Percentiles rank a stretch among this genome's conserved stretches.
Evolutionary conservation across 2,113 vertebrate species (phyloP).

Genomic region (Dipodomys merriami): DNA sequence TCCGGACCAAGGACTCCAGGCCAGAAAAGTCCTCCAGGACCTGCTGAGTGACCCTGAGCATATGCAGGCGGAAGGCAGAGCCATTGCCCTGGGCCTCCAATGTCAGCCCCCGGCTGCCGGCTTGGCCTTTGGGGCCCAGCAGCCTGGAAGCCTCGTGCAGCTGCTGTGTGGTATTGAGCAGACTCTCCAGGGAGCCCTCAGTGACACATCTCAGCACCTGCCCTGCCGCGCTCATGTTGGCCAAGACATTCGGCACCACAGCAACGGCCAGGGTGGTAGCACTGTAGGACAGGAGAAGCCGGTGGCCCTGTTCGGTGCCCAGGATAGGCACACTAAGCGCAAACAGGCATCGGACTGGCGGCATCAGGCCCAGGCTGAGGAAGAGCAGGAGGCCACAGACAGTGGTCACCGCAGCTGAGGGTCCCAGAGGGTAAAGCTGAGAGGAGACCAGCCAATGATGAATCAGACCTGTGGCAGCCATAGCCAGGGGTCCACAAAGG

Average conservation of each 20-base stretch:
- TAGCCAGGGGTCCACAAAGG: constrained; percentile 86
- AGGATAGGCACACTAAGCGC: constrained; percentile 90
- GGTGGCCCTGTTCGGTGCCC: constrained; percentile 92
- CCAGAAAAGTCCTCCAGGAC: constrained; percentile 88
- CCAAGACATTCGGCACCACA: constrained; percentile 89
- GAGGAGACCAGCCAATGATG: constrained; percentile 90
- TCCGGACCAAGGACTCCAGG: constrained; percentile 81
- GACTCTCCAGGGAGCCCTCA: constrained; percentile 88
- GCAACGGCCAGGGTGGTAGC: constrained; percentile 88
- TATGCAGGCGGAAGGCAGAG: constrained; percentile 83
- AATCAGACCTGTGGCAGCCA: constrained; percentile 83
- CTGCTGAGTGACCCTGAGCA: constrained; percentile 83
- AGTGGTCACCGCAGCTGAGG: constrained; percentile 66
- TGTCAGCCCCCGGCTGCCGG: constrained; percentile 52
- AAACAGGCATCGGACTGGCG: constrained; percentile 93
- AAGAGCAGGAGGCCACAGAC: constrained; percentile 85
- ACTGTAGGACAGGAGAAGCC: constrained; percentile 90
- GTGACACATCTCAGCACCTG: constrained; percentile 91
- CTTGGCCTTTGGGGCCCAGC: constrained; percentile 76
- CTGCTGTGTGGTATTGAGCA: constrained; percentile 90
- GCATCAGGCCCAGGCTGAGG: constrained; percentile 87
- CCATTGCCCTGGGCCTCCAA: constrained; percentile 85
- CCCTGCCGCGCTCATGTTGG: constrained; percentile 87
- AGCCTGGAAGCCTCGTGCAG: constrained; percentile 85
- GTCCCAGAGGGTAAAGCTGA: constrained; percentile 82